phyloP scores from a whole-genome alignment of 2,797 vertebrate genomes.

The Artibeus jamaicensis region DNA sequence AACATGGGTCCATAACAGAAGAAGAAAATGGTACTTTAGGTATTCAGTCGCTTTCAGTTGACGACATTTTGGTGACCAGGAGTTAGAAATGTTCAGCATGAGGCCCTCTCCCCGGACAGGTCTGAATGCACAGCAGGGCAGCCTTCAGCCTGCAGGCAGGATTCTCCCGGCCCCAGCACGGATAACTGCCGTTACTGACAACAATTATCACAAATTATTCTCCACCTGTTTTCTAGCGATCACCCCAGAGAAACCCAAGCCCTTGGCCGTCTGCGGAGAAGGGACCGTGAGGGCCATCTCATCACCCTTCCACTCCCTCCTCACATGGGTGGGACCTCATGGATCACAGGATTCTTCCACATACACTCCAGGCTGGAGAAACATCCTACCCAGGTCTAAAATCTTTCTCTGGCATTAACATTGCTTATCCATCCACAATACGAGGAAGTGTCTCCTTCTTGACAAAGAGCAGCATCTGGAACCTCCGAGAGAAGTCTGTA shows the following conservation, averaged over 20 bases:
- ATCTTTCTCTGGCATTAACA: neutral
- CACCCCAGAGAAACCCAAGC: neutral
- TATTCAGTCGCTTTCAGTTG: neutral
- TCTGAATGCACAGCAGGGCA: neutral
- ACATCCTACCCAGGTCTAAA: neutral
- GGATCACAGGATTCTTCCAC: neutral
- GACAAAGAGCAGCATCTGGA: neutral
- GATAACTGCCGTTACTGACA: neutral
- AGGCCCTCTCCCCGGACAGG: neutral
- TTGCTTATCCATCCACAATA: neutral
- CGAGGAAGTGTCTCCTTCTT: neutral
- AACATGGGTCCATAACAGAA: neutral
- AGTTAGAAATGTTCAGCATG: neutral
- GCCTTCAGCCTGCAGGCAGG: neutral
- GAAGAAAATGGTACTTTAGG: conserved; percentile 10
- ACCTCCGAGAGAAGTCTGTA: neutral
- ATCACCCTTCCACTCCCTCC: neutral
- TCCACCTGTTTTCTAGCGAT: neutral
- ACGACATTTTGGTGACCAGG: neutral
- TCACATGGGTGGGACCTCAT: neutral
- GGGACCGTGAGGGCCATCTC: neutral
- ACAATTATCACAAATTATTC: neutral
- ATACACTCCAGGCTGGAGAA: neutral
- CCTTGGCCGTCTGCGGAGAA: neutral
- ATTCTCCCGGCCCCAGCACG: neutral